phyloP scores from a whole-genome alignment of 1,140 invertebrate genomes.

The Drosophila subpulchrella region DNA sequence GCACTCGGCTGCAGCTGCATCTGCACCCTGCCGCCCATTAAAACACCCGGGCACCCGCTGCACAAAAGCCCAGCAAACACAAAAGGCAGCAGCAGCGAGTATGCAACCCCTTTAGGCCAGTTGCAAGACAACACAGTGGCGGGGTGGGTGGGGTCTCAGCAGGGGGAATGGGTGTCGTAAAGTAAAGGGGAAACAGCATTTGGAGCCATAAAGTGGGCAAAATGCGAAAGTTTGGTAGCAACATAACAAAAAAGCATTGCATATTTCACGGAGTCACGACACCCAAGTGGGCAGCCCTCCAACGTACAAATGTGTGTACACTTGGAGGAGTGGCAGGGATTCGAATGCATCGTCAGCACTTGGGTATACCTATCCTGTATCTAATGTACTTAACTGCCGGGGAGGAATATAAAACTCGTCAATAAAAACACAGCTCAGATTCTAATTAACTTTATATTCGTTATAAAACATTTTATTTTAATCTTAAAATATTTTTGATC shows the following conservation, averaged over 20 bases:
- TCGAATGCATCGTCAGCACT: not conserved
- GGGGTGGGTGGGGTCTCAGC: not conserved
- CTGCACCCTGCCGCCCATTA: constrained; percentile 59
- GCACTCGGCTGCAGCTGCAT: constrained; percentile 27
- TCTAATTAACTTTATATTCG: too few species aligned
- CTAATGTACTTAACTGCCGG: not conserved
- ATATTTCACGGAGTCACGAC: constrained; percentile 63
- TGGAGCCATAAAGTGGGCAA: constrained; percentile 74
- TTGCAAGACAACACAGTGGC: constrained; percentile 25
- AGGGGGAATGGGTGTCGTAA: not conserved
- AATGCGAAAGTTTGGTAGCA: constrained; percentile 60
- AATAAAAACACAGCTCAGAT: not conserved
- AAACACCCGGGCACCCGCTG: constrained; percentile 64
- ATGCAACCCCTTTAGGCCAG: constrained; percentile 31
- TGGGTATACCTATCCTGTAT: not conserved
- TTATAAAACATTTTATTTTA: too few species aligned
- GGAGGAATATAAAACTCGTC: not conserved
- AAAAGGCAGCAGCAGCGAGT: constrained; percentile 34
- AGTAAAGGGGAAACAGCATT: constrained; percentile 37
- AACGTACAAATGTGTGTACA: constrained; percentile 1
- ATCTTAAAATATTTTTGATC: too few species aligned
- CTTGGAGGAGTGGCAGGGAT: not conserved
- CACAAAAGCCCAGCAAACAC: constrained; percentile 63
- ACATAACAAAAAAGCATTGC: constrained; percentile 66
- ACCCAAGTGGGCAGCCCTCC: constrained; percentile 51